phyloP scores from a whole-genome alignment of 2,113 vertebrate genomes.

The Papio anubis region DNA sequence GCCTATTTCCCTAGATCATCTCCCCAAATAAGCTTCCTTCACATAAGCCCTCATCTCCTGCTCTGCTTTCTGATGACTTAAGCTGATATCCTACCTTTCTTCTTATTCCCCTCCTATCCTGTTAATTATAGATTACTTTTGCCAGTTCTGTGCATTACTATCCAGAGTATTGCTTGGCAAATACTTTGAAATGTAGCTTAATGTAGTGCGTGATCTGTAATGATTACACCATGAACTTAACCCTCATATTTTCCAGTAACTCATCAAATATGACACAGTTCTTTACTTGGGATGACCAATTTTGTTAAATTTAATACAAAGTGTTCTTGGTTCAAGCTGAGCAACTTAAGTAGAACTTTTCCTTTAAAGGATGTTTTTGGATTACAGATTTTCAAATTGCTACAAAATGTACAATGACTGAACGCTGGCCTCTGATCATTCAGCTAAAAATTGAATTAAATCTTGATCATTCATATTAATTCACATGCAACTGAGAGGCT shows the following conservation, averaged over 20 bases:
- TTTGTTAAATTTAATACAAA: conserved; percentile 32
- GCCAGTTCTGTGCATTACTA: not conserved
- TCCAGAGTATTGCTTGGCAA: not conserved
- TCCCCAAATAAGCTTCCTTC: not conserved
- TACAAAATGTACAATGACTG: not conserved
- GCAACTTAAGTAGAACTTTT: conserved; percentile 8
- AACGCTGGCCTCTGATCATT: conserved; percentile 35
- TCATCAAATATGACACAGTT: conserved; percentile 3
- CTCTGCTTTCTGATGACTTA: conserved; percentile 15
- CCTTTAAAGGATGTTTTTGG: conserved; percentile 37
- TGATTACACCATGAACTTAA: not conserved
- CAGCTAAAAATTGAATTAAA: conserved; percentile 42
- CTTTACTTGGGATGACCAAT: conserved; percentile 41
- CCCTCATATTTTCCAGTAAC: not conserved
- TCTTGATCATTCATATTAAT: conserved; percentile 36
- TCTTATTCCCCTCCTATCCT: not conserved
- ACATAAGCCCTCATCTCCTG: not conserved
- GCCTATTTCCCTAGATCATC: not conserved
- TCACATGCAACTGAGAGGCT: conserved; percentile 43
- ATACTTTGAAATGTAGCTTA: conserved; percentile 25
- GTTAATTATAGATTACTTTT: not conserved
- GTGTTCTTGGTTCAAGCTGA: not conserved
- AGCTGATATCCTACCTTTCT: not conserved
- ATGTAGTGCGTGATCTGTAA: not conserved
- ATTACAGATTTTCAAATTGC: conserved; percentile 34